Percentiles rank a stretch among this genome's conserved stretches.
Conservation (phyloP, 37 sponge, comb jelly and placozoan genomes). For the Halisarca cf. caerulea region DNA sequence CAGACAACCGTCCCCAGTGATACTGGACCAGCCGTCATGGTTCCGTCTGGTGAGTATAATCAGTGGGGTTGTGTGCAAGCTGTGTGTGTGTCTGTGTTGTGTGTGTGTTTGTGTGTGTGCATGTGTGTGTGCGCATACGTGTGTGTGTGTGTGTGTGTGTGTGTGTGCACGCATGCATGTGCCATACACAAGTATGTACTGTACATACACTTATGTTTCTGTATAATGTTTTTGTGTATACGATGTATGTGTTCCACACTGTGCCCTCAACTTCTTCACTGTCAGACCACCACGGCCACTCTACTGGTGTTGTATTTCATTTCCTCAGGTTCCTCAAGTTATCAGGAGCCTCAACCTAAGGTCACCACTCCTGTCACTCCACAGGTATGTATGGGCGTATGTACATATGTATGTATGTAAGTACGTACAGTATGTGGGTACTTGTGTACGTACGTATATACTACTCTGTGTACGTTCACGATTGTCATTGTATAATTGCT, state of each 20-base stretch:
- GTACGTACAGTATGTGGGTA: background rate
- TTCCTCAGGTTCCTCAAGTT: too few species aligned
- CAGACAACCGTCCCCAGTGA: background rate
- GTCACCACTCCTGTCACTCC: slow-evolving; percentile 7
- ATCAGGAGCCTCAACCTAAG: background rate
- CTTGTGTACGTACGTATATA: too few species aligned
- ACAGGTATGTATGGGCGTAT: slow-evolving; percentile 6
- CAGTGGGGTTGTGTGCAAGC: background rate
- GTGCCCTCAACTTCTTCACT: too few species aligned
- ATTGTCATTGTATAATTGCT: too few species aligned
- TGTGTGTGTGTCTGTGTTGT: slow-evolving; percentile 26
- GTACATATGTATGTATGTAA: slow-evolving; percentile 4
- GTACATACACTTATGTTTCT: too few species aligned
- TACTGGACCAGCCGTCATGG: slow-evolving; percentile 1
- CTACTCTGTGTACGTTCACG: too few species aligned
- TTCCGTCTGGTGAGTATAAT: background rate
- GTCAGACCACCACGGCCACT: too few species aligned
- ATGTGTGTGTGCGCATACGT: slow-evolving; percentile 27
- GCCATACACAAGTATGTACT: too few species aligned
- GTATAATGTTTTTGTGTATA: too few species aligned
- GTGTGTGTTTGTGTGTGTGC: slow-evolving; percentile 37
- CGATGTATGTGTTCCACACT: too few species aligned
- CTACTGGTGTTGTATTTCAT: too few species aligned
- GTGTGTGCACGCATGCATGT: slow-evolving; percentile 21
- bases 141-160: slow-evolving; percentile 33